Evolutionary conservation across 2,797 vertebrate genomes (phyloP).

Genomic region (Poeciliopsis gracilis): DNA sequence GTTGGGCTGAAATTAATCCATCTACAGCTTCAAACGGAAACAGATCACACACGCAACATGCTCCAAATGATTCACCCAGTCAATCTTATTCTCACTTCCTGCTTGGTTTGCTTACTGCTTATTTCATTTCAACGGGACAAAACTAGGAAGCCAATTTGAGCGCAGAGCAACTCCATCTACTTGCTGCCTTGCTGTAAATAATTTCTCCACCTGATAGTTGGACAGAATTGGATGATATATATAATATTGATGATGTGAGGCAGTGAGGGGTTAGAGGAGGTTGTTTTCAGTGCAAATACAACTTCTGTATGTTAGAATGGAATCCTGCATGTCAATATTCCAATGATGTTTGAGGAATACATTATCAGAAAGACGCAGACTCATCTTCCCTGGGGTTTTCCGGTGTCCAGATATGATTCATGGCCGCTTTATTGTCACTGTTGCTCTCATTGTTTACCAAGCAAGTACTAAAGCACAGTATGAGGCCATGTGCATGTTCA

Average conservation of each 20-base stretch:
- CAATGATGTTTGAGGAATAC: constrained; percentile 47
- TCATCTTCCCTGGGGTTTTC: constrained; percentile 33
- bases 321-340: constrained; percentile 32
- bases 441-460: constrained; percentile 66
- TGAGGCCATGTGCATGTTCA: constrained; percentile 53
- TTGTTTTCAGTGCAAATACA: constrained; percentile 55
- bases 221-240: constrained; percentile 35
- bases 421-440: constrained; percentile 38
- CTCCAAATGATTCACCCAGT: constrained; percentile 24
- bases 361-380: constrained; percentile 33
- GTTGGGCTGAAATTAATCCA: not conserved
- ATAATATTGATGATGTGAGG: constrained; percentile 8
- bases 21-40: constrained; percentile 1
- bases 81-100: not conserved
- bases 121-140: constrained; percentile 47
- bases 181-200: constrained; percentile 42
- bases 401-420: constrained; percentile 47
- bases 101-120: constrained; percentile 25
- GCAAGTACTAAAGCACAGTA: constrained; percentile 58
- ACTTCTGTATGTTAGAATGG: constrained; percentile 38
- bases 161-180: constrained; percentile 43
- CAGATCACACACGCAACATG: not conserved
- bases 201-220: constrained; percentile 54
- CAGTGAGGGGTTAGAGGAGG: constrained; percentile 36
- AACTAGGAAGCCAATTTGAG: constrained; percentile 32